These are phyloP conservation scores for Cairina moschata DNA, from an alignment of 2,113 vertebrate genomes.

Conservation along the genomic window DNA sequence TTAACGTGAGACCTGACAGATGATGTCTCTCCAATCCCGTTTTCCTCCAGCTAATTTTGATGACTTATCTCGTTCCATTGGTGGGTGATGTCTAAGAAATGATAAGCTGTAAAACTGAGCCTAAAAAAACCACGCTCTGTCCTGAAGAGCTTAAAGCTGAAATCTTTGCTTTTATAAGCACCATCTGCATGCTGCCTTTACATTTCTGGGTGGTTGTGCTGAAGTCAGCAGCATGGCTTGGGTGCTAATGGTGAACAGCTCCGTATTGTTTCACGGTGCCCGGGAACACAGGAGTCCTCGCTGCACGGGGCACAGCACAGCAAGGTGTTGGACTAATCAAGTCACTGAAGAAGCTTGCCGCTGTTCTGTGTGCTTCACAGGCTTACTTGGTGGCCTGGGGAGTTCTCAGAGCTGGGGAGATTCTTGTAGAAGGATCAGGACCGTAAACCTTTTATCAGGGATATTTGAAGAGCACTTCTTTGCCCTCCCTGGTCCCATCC, in stretches of 20 bases:
- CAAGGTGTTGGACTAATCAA: background rate
- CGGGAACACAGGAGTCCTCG: rapidly evolving
- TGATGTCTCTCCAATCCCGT: background rate
- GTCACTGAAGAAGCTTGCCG: background rate
- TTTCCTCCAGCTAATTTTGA: background rate
- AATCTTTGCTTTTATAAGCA: background rate
- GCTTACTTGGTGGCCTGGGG: background rate
- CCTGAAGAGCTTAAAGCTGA: background rate
- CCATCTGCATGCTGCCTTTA: rapidly evolving
- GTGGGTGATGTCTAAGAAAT: background rate
- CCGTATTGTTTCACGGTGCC: rapidly evolving
- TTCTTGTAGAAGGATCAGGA: background rate
- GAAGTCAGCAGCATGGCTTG: background rate
- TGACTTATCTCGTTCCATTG: background rate
- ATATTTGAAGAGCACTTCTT: background rate
- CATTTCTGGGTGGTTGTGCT: background rate
- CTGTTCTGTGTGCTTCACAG: background rate
- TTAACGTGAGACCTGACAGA: background rate
- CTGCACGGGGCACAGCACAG: background rate
- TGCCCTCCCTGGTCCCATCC: background rate
- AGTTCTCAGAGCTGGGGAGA: background rate
- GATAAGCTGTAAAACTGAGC: background rate
- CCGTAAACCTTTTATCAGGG: background rate
- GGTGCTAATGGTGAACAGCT: rapidly evolving
- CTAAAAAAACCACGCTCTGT: rapidly evolving